Evolutionary conservation across 2,888 invertebrate genomes (phyloP), one percentile per base, ranked within the genome.

Genomic region (Boloria euphrosyne): DNA sequence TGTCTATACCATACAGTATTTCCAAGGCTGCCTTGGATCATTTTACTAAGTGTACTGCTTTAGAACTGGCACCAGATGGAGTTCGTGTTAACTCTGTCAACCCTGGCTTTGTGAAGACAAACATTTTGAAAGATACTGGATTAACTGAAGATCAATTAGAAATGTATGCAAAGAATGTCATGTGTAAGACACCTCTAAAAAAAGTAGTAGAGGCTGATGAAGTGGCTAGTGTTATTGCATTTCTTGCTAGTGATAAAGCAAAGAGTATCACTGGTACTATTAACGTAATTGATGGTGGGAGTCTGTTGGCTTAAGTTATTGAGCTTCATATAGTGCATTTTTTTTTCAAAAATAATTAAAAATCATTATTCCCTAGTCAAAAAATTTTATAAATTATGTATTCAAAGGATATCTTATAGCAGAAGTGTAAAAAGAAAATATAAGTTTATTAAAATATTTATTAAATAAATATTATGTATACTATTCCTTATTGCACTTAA

Each of bases 21-120:
- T 97, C 98, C 1, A 99, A 99, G 88, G 94, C 97, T 13, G 98
- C 98, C 0, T 86, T 99, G 5, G 98, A 99, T 89, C 98, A 99
- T 79, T 95, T 99, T 76, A 99, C 99, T 0, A 94, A 95, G 81
- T 98, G 98, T 81, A 93, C 95, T 14, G 98, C 99, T 1, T 88
- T 99, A 57, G 98, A 97, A 77, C 86, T 97, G 65, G 97, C 96
- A 38, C 77, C 93, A 0, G 96, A 96, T 80, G 94, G 95, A 73
- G 96, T 98, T 0, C 93, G 98, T 66, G 97, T 97, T 0, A 98
- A 98, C 84, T 94, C 96, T 46, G 96, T 98, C 0, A 98, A 97
- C 85, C 98, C 98, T n/a, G 98, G 98, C n/a, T 98, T 98, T 1
- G 95, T 96, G 3, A 87, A 96, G 47, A 98, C 98, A 0, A 96